These are phyloP conservation scores for Pangasius sanitwongsei DNA, from an alignment of 2,797 vertebrate genomes.

Conservation along the genomic window DNA sequence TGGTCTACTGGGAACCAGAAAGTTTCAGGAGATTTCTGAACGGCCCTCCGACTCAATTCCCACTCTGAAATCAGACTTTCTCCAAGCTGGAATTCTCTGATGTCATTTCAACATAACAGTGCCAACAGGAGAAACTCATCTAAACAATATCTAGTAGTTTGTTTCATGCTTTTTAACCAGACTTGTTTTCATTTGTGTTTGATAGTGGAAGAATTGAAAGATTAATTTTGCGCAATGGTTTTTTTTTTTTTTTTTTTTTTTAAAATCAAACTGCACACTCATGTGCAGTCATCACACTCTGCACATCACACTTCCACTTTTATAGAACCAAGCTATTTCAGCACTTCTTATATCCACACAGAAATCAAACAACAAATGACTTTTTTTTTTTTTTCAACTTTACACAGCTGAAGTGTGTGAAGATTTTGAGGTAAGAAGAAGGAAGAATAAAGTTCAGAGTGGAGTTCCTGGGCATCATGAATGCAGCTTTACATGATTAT, in stretches of 20 bases:
- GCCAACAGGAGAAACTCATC: neutral
- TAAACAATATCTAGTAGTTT: neutral
- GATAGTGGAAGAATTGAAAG: neutral
- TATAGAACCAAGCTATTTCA: neutral
- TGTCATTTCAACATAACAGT: neutral
- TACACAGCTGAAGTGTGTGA: neutral
- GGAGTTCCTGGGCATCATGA: neutral
- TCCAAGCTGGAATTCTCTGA: neutral
- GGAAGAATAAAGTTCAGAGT: neutral
- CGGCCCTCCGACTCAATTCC: neutral
- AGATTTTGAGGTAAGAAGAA: neutral
- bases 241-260: neutral
- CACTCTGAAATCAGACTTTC: neutral
- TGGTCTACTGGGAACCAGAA: neutral
- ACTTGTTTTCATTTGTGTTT: neutral
- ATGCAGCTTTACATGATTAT: neutral
- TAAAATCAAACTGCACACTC: neutral
- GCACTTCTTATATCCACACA: neutral
- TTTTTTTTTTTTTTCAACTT: neutral
- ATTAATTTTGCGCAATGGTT: neutral
- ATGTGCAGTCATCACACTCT: neutral
- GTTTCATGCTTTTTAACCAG: neutral
- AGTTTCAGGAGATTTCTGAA: neutral
- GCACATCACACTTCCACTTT: neutral
- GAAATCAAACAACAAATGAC: neutral